phyloP scores from a whole-genome alignment of 2,888 invertebrate species.

The Acleris cristana region DNA sequence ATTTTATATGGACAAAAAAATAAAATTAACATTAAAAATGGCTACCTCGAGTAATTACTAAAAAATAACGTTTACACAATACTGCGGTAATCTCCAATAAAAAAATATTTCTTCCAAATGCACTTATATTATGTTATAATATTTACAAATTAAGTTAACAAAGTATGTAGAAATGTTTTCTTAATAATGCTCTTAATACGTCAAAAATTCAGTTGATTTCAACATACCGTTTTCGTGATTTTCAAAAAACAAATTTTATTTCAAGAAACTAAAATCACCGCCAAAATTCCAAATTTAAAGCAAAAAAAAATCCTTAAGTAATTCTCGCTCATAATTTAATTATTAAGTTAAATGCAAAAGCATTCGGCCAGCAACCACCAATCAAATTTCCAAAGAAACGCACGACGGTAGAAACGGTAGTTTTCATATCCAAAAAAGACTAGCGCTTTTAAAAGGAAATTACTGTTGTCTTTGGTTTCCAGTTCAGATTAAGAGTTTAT shows the following conservation, averaged over 20 bases:
- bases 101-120: slow-evolving; percentile 43
- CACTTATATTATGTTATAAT: slow-evolving; percentile 39
- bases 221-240: slow-evolving; percentile 7
- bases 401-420: slow-evolving; percentile 37
- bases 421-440: slow-evolving; percentile 48
- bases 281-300: slow-evolving; percentile 16
- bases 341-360: background rate
- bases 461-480: slow-evolving; percentile 59
- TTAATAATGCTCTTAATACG: slow-evolving; percentile 16
- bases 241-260: background rate
- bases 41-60: slow-evolving; percentile 64
- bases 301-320: too few relatives aligned
- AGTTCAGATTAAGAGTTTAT: slow-evolving; percentile 47
- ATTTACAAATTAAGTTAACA: slow-evolving; percentile 41
- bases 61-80: slow-evolving; percentile 60
- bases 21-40: slow-evolving; percentile 67
- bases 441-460: slow-evolving; percentile 46
- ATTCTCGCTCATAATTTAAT: background rate
- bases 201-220: slow-evolving; percentile 23
- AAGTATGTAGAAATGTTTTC: slow-evolving; percentile 24
- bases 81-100: slow-evolving; percentile 64
- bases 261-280: background rate
- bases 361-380: background rate
- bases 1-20: slow-evolving; percentile 67
- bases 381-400: background rate